Evolutionary conservation across 1,140 invertebrate genomes (phyloP), one percentile per base, ranked within the genome.

Genomic region (Lasioglossum baleicum): DNA sequence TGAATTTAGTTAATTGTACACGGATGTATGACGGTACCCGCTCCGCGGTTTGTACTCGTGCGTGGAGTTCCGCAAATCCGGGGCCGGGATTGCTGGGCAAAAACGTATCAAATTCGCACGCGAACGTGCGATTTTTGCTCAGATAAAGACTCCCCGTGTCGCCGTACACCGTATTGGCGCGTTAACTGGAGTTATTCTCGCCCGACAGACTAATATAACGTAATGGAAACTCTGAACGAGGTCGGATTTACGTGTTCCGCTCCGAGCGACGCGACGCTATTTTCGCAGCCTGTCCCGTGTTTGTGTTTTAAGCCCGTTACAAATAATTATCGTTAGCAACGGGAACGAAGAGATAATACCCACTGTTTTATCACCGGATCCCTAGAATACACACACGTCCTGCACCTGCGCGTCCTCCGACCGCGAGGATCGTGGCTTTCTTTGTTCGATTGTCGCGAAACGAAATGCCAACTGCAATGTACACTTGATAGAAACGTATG

Each of bases 161-260:
- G 56, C 72, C 58, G 13, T 74, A 68, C 74, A 51, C 63, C 63
- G 58, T 76, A 82, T 70, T 66, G 75, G 48, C 22, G 22, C 40
- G n/a, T 48, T 13, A 53, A 56, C 13, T 68, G 26, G 8, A 60
- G 53, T 51, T 84, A 84, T 67, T 77, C 73, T 17, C 48, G 22
- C 61, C 15, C 58, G 67, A 53, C 26, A 65, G 63, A 75, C 85
- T 87, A 87, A 85, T 75, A 80, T 74, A 70, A 78, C 77, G 79
- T 66, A 82, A 77, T 80, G 80, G 75, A 83, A 78, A 79, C 74
- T 73, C 67, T 60, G 87, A 87, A 82, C 72, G 77, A 83, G 35
- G 26, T 7, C 69, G 83, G 78, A 87, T 87, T 83, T 83, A 71
- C 83, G 80, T 81, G 85, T 87, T 72, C 68, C 48, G 60, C 58